Conservation (phyloP, 2,888 invertebrate species). For the Pinctada fucata region DNA sequence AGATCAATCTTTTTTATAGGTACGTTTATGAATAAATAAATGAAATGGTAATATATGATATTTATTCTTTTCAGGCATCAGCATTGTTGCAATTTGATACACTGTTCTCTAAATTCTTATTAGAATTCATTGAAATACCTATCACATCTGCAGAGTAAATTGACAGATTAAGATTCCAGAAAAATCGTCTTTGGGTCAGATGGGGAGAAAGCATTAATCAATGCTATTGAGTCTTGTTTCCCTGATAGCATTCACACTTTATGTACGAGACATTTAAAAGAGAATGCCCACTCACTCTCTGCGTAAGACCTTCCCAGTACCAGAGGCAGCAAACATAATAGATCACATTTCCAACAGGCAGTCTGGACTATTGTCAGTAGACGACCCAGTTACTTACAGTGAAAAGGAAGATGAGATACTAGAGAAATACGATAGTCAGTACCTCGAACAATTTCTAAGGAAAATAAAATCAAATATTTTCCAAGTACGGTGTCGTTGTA, state of each 20-base stretch:
- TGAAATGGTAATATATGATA: no score
- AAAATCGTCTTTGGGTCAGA: constrained; percentile 15
- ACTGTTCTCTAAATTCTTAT: no score
- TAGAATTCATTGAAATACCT: no score
- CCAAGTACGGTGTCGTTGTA: no score
- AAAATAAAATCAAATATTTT: no score
- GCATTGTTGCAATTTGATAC: no score
- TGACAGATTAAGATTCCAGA: background rate
- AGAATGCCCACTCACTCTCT: no score
- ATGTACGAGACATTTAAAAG: background rate
- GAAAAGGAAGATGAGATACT: background rate
- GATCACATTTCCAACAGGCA: background rate
- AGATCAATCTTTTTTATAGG: no score
- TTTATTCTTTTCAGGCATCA: no score
- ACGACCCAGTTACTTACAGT: no score
- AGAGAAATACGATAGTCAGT: background rate
- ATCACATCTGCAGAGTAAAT: constrained; percentile 11
- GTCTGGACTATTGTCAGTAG: background rate
- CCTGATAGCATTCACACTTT: background rate
- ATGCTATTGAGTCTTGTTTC: background rate
- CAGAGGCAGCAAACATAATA: background rate
- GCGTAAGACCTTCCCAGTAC: background rate
- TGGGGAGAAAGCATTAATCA: background rate
- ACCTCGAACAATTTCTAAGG: no score
- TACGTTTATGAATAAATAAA: no score